phyloP scores from a whole-genome alignment of 2,113 vertebrate genomes.

The Solenodon paradoxus region DNA sequence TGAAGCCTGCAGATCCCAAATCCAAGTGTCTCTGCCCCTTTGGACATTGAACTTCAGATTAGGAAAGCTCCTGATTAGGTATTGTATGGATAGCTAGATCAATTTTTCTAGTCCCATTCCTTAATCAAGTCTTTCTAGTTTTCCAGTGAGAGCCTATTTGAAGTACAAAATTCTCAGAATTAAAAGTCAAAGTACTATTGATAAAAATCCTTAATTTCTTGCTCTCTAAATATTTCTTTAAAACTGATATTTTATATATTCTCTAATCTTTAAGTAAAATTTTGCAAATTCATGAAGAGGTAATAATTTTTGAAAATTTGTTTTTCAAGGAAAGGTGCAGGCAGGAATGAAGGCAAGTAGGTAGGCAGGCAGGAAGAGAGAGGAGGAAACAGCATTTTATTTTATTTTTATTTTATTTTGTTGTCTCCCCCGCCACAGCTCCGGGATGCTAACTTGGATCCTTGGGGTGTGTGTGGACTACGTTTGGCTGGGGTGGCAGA shows the following conservation, averaged over 20 bases:
- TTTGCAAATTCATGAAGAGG: background rate
- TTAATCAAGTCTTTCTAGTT: background rate
- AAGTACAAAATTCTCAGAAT: background rate
- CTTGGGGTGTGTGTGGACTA: too few relatives aligned
- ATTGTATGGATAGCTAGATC: background rate
- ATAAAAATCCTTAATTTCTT: background rate
- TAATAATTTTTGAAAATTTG: too few relatives aligned
- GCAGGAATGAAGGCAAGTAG: too few relatives aligned
- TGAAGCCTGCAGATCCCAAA: background rate
- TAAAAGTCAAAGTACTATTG: background rate
- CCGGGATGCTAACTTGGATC: too few relatives aligned
- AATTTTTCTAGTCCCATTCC: background rate
- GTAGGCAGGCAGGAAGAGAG: too few relatives aligned
- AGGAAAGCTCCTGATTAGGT: constrained; percentile 2
- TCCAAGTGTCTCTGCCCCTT: constrained; percentile 47
- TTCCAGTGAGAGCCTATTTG: background rate
- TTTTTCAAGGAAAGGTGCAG: too few relatives aligned
- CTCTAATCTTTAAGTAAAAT: background rate
- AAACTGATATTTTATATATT: background rate
- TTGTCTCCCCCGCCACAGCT: too few relatives aligned
- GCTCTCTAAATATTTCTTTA: background rate
- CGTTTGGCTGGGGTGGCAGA: too few relatives aligned
- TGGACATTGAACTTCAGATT: constrained; percentile 55
- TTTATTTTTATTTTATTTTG: too few relatives aligned
- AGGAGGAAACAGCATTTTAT: too few relatives aligned